These are phyloP conservation scores for Sitodiplosis mosellana DNA, from an alignment of 1,140 invertebrate species.

Conservation along the genomic window DNA sequence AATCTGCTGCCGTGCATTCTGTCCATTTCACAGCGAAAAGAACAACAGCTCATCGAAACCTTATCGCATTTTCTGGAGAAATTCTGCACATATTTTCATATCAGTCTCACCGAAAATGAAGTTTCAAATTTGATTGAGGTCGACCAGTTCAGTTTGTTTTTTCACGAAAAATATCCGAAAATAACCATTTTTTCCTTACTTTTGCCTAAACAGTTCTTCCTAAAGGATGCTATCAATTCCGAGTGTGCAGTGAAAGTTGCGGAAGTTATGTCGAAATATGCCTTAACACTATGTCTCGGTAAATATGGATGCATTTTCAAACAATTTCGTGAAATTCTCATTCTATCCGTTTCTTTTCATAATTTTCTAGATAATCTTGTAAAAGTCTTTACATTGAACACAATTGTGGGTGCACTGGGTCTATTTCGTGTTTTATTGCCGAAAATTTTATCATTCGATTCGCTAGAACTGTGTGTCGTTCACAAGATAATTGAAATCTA, in stretches of 20 bases:
- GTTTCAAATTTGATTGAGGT: slow-evolving; percentile 26
- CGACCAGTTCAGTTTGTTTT: slow-evolving; percentile 30
- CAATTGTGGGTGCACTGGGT: slow-evolving; percentile 44
- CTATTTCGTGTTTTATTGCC: slow-evolving; percentile 42
- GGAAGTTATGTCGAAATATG: slow-evolving; percentile 18
- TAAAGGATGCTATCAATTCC: slow-evolving; percentile 13
- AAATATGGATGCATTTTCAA: too few relatives aligned
- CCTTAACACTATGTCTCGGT: slow-evolving; percentile 21
- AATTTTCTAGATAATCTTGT: slow-evolving; percentile 31
- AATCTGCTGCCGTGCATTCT: slow-evolving; percentile 52
- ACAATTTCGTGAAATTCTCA: too few relatives aligned
- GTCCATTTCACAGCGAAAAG: slow-evolving; percentile 43
- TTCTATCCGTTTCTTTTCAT: neutral
- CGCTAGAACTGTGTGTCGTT: slow-evolving; percentile 7
- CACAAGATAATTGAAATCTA: slow-evolving; percentile 41
- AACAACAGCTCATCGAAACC: slow-evolving; percentile 56
- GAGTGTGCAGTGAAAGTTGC: slow-evolving; percentile 23
- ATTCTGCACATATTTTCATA: slow-evolving; percentile 49
- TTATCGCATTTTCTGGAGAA: slow-evolving; percentile 43
- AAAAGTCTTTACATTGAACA: slow-evolving; percentile 27
- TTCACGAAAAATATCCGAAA: too few relatives aligned
- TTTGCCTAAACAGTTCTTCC: slow-evolving; percentile 15
- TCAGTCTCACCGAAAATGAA: slow-evolving; percentile 55
- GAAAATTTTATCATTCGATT: slow-evolving; percentile 17
- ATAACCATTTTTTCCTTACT: too few relatives aligned